Conservation (phyloP, 2,888 invertebrate genomes). For the Mycalesis mineus region DNA sequence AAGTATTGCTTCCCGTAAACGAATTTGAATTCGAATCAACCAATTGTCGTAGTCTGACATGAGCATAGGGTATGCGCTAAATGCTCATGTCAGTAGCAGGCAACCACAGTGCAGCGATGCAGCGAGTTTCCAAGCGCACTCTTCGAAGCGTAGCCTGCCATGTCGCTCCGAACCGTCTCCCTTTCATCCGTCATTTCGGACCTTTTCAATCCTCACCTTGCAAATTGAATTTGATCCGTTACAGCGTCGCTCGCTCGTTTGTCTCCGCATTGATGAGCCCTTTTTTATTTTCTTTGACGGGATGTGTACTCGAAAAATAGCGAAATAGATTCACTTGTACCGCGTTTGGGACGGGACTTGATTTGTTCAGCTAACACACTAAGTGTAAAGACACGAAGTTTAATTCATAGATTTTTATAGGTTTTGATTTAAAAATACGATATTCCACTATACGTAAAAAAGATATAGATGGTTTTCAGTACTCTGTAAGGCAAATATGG, state of each 20-base stretch:
- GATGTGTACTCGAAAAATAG: conserved; percentile 29
- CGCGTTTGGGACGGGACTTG: conserved; percentile 6
- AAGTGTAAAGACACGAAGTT: too few relatives aligned
- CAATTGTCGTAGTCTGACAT: neutral
- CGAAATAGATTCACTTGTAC: conserved; percentile 21
- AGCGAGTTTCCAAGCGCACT: conserved; percentile 20
- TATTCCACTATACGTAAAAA: too few relatives aligned
- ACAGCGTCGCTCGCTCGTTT: conserved; percentile 63
- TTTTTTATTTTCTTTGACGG: conserved; percentile 39
- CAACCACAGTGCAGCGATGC: conserved; percentile 16
- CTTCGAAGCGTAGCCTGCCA: conserved; percentile 16
- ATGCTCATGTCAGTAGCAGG: conserved; percentile 20
- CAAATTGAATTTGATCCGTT: conserved; percentile 76
- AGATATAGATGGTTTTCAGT: too few relatives aligned
- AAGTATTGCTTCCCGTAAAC: too few relatives aligned
- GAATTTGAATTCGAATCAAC: too few relatives aligned
- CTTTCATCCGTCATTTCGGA: conserved; percentile 60
- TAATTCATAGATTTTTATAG: too few relatives aligned
- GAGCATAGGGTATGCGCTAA: neutral
- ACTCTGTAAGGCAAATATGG: too few relatives aligned
- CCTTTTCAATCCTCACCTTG: conserved; percentile 70
- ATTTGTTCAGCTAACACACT: neutral
- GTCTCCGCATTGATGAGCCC: conserved; percentile 58
- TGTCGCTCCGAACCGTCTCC: conserved; percentile 25
- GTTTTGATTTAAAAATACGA: too few relatives aligned